phyloP scores from a whole-genome alignment of 2,797 vertebrate genomes.

The Hoplostethus atlanticus region DNA sequence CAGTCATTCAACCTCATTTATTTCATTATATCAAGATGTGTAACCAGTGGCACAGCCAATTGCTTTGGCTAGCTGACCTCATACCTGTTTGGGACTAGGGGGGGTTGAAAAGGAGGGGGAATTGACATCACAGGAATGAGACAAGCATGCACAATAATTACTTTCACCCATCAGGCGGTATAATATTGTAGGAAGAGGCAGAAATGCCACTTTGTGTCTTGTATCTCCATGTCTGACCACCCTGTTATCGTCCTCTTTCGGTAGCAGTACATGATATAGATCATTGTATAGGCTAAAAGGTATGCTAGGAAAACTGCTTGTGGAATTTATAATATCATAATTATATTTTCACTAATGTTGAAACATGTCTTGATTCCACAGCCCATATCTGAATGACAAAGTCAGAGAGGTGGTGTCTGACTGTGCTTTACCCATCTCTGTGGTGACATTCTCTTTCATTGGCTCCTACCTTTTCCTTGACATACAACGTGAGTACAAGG shows the following conservation, averaged over 20 bases:
- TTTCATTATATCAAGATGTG: no score
- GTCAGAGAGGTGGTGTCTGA: conserved; percentile 94
- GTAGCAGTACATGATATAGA: background rate
- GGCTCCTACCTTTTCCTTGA: conserved; percentile 92
- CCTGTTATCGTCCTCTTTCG: background rate
- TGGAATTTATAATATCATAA: conserved; percentile 34
- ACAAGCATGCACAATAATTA: background rate
- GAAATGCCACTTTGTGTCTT: conserved; percentile 11
- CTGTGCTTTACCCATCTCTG: conserved; percentile 93
- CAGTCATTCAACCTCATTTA: no score
- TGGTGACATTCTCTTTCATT: conserved; percentile 91
- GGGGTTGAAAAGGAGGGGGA: no score
- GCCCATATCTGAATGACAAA: conserved; percentile 90
- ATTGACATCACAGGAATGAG: no score
- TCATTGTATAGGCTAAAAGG: conserved; percentile 8
- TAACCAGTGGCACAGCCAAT: no score
- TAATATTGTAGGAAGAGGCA: conserved; percentile 27
- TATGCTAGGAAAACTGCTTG: conserved; percentile 11
- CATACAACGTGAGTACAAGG: conserved; percentile 90
- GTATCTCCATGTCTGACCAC: conserved; percentile 17
- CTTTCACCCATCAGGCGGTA: conserved; percentile 15
- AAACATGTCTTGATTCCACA: conserved; percentile 66
- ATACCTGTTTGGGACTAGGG: no score
- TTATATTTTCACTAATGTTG: conserved; percentile 14
- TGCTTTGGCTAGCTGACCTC: no score